phyloP scores from a whole-genome alignment of 2,888 invertebrate genomes.

The Zonitis immaculata region DNA sequence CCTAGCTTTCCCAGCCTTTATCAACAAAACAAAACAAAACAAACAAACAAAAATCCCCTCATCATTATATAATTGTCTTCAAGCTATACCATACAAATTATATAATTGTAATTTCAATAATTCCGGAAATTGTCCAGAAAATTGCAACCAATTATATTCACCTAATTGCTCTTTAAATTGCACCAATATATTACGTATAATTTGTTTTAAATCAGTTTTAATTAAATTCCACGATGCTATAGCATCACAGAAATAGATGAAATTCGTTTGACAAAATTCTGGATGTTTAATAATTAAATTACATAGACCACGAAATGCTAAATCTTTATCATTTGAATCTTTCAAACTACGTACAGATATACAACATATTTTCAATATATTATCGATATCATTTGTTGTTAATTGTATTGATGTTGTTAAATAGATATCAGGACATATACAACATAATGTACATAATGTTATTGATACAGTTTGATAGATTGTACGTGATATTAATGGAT shows the following conservation, averaged over 20 bases:
- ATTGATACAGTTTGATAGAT: slow-evolving; percentile 99
- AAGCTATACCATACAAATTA: slow-evolving; percentile 61
- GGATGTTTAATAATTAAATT: slow-evolving; percentile 97
- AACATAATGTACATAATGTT: slow-evolving; percentile 99
- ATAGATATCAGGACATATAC: slow-evolving; percentile 92
- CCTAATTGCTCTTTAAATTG: slow-evolving; percentile 96
- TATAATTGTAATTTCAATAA: slow-evolving; percentile 85
- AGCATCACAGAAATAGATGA: slow-evolving; percentile 99
- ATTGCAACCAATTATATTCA: slow-evolving; percentile 93
- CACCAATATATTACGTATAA: slow-evolving; percentile 87
- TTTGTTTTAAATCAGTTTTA: slow-evolving; percentile 91
- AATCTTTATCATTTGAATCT: slow-evolving; percentile 99
- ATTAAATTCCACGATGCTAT: slow-evolving; percentile 88
- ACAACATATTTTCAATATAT: slow-evolving; percentile 99
- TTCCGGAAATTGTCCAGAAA: slow-evolving; percentile 93
- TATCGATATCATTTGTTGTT: slow-evolving; percentile 77
- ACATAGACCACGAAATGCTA: slow-evolving; percentile 98
- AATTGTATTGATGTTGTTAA: slow-evolving; percentile 10
- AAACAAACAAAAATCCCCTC: slow-evolving; percentile 26
- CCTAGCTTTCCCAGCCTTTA: slow-evolving; percentile 40
- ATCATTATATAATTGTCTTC: slow-evolving; percentile 6
- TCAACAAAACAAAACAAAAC: too few relatives aligned
- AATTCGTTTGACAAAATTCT: slow-evolving; percentile 90
- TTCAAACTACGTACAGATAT: slow-evolving; percentile 93
- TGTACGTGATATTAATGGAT: slow-evolving; percentile 92